Evolutionary conservation across 2,888 invertebrate species (phyloP).

Genomic region (Ichneumon xanthorius): DNA sequence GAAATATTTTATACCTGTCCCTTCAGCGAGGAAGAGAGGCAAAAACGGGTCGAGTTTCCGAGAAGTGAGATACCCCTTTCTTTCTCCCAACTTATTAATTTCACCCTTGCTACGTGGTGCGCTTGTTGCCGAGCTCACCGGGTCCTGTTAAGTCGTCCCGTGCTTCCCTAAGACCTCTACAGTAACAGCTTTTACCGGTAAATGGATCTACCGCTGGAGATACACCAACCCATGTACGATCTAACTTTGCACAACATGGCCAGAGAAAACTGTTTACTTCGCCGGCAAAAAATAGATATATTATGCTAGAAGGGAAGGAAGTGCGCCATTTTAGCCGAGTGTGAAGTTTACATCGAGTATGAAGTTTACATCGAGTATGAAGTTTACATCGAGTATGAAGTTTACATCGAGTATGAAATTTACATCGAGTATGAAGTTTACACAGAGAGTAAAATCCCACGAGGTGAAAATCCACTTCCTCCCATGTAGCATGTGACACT

Average conservation of each 20-base stretch:
- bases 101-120: slow-evolving; percentile 16
- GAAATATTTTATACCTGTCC: background rate
- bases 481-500: no score
- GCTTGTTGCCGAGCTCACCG: slow-evolving; percentile 14
- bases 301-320: background rate
- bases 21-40: background rate
- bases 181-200: background rate
- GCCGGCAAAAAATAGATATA: slow-evolving; percentile 24
- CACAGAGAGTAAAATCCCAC: no score
- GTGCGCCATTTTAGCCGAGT: no score
- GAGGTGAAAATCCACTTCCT: no score
- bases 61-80: slow-evolving; percentile 12
- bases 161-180: slow-evolving; percentile 17
- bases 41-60: background rate
- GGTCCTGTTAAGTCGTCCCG: slow-evolving; percentile 36
- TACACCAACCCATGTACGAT: background rate
- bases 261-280: slow-evolving; percentile 32
- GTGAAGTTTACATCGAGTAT: no score
- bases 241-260: slow-evolving; percentile 8
- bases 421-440: no score
- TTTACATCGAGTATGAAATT: no score
- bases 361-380: no score
- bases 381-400: no score
- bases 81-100: slow-evolving; percentile 19
- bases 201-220: background rate